Evolutionary conservation across 2,797 vertebrate genomes (phyloP).

Genomic region (Sebastes diaconus): DNA sequence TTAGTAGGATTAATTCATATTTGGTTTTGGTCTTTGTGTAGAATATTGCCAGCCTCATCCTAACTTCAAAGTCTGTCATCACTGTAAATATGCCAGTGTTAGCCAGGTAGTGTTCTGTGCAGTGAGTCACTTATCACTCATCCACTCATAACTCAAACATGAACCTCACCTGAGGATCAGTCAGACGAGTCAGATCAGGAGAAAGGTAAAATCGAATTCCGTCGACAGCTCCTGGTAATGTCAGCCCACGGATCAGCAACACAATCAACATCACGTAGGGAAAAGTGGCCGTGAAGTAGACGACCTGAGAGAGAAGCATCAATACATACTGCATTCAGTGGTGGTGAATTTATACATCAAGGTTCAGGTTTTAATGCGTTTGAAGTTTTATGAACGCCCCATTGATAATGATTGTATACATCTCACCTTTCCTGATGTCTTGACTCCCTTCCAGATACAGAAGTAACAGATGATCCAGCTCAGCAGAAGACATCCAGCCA

Average conservation of each 20-base stretch:
- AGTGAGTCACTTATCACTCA: neutral
- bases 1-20: too few relatives aligned
- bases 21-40: too few relatives aligned
- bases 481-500: constrained; percentile 87
- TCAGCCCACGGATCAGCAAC: constrained; percentile 88
- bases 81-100: too few relatives aligned
- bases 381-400: neutral
- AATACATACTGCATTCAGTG: neutral
- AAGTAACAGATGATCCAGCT: constrained; percentile 92
- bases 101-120: neutral
- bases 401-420: neutral
- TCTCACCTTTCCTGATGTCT: constrained; percentile 89
- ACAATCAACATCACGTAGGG: constrained; percentile 91
- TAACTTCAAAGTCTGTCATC: too few relatives aligned
- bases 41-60: too few relatives aligned
- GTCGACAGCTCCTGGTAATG: constrained; percentile 86
- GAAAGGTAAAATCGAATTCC: constrained; percentile 92
- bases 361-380: too few relatives aligned
- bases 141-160: neutral
- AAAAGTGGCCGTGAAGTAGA: constrained; percentile 93
- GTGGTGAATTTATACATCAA: too few relatives aligned
- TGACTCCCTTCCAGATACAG: constrained; percentile 93
- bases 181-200: constrained; percentile 87
- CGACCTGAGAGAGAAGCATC: constrained; percentile 64
- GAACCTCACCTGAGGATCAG: constrained; percentile 76